Conservation (phyloP, 2,797 vertebrate species). For the Sandelia bainsii region DNA sequence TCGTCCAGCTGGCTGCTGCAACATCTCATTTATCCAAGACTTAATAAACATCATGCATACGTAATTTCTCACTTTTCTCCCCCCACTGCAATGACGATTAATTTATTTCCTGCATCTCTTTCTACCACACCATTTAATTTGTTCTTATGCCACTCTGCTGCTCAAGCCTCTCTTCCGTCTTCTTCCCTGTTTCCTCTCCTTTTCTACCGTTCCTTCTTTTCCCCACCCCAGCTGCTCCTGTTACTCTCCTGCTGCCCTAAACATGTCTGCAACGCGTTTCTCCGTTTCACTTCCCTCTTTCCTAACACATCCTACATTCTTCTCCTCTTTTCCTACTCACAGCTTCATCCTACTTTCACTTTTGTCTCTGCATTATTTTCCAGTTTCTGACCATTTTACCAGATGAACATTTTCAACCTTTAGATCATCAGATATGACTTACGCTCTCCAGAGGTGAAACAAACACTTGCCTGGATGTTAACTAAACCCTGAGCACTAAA, state of each 20-base stretch:
- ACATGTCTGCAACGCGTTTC: background rate
- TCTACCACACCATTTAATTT: constrained; percentile 25
- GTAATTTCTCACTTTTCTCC: constrained; percentile 46
- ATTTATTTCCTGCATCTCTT: constrained; percentile 35
- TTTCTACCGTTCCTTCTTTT: background rate
- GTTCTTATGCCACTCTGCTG: background rate
- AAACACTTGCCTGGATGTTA: too few relatives aligned
- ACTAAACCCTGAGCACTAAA: too few relatives aligned
- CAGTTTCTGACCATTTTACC: too few relatives aligned
- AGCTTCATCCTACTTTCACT: background rate
- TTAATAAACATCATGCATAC: constrained; percentile 77
- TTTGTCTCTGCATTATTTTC: background rate
- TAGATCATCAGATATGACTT: too few relatives aligned
- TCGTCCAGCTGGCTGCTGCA: constrained; percentile 67
- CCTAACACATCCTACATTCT: background rate
- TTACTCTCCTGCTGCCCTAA: background rate
- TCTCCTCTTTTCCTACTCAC: background rate
- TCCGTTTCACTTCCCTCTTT: background rate
- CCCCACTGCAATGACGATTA: constrained; percentile 8
- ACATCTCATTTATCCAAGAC: constrained; percentile 77
- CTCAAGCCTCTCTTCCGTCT: background rate
- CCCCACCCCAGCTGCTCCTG: background rate
- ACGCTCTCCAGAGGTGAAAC: too few relatives aligned
- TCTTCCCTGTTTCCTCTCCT: background rate
- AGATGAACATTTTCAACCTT: too few relatives aligned